Conservation (phyloP, 2,113 vertebrate genomes). For the Nestor notabilis region DNA sequence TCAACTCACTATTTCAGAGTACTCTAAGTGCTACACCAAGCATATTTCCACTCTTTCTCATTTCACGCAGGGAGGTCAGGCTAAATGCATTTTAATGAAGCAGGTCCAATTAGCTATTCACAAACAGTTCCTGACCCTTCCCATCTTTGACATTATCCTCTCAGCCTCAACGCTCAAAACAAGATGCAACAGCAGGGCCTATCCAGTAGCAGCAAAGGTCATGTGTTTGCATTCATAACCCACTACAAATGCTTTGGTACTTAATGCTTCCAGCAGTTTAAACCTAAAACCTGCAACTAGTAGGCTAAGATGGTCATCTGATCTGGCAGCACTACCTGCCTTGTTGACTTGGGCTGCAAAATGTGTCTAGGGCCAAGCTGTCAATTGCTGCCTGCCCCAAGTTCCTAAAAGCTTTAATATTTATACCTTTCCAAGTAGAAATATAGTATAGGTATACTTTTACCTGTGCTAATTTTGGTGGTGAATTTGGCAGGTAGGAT, state of each 20-base stretch:
- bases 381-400: neutral
- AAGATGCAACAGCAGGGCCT: neutral
- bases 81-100: neutral
- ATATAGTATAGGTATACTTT: neutral
- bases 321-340: neutral
- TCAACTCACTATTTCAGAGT: neutral
- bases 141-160: neutral
- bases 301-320: neutral
- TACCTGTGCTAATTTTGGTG: neutral
- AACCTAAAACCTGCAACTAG: constrained; percentile 30
- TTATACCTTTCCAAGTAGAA: neutral
- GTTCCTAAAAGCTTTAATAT: neutral
- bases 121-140: neutral
- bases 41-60: neutral
- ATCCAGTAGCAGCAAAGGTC: neutral
- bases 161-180: neutral
- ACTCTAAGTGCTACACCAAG: neutral
- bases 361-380: neutral
- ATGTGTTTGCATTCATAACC: neutral
- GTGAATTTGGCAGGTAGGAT: neutral
- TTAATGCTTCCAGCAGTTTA: neutral
- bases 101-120: neutral
- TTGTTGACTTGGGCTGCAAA: neutral
- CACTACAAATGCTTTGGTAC: constrained; percentile 8
- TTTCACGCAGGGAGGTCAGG: neutral